These are phyloP conservation scores for Etheostoma cragini DNA, from an alignment of 2,113 vertebrate genomes.

Conservation along the genomic window DNA sequence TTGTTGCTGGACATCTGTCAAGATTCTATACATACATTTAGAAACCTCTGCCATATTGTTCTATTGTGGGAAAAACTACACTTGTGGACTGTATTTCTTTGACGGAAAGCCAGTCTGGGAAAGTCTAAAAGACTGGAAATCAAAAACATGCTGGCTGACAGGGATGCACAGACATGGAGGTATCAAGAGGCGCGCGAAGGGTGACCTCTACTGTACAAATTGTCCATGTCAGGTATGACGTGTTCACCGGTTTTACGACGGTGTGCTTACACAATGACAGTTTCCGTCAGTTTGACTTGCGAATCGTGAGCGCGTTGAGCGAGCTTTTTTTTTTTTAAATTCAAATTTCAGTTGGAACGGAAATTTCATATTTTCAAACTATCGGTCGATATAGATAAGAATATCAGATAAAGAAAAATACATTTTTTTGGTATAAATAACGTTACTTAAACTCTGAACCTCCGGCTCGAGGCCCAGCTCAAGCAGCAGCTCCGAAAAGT, in stretches of 20 bases:
- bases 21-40: neutral
- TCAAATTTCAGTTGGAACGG: constrained; percentile 5
- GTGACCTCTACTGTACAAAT: constrained; percentile 65
- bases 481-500: constrained; percentile 79
- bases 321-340: constrained; percentile 24
- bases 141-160: neutral
- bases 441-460: constrained; percentile 45
- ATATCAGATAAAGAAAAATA: neutral
- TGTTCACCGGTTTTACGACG: constrained; percentile 76
- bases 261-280: constrained; percentile 78
- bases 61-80: neutral
- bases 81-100: neutral
- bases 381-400: neutral
- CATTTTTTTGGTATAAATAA: neutral
- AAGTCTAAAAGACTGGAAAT: constrained; percentile 10
- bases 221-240: constrained; percentile 57
- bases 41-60: neutral
- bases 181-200: constrained; percentile 29
- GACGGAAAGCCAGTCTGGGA: constrained; percentile 43
- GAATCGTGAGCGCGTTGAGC: constrained; percentile 64
- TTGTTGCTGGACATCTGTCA: neutral
- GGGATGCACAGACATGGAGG: neutral
- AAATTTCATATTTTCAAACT: neutral
- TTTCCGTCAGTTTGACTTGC: constrained; percentile 80
- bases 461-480: constrained; percentile 74